These are phyloP conservation scores for Fundulus diaphanus DNA, from an alignment of 2,797 vertebrate species.

Conservation along the genomic window DNA sequence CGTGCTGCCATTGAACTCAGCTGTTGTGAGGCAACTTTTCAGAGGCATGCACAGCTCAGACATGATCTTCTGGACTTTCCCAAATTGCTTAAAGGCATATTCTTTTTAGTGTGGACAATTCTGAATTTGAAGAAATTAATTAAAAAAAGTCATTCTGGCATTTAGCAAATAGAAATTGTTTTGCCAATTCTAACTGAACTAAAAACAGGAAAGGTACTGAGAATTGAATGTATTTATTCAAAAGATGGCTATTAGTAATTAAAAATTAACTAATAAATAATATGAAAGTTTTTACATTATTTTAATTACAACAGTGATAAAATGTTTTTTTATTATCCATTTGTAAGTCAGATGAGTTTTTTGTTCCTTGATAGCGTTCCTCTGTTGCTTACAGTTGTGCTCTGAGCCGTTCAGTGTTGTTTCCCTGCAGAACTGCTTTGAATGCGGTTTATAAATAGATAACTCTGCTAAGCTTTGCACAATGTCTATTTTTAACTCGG, in stretches of 20 bases:
- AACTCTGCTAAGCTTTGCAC: constrained; percentile 34
- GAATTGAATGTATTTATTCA: background rate
- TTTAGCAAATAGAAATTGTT: background rate
- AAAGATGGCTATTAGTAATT: background rate
- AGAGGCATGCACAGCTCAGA: too few species aligned
- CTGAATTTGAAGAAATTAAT: background rate
- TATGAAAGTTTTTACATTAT: background rate
- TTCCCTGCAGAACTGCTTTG: constrained; percentile 39
- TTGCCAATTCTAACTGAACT: background rate
- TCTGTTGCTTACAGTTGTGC: constrained; percentile 14
- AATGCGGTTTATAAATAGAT: constrained; percentile 58
- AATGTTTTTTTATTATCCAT: background rate
- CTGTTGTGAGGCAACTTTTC: too few species aligned
- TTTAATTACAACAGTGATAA: background rate
- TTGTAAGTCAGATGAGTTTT: background rate
- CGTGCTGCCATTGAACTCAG: too few species aligned
- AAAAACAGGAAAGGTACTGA: background rate
- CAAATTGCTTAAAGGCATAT: too few species aligned
- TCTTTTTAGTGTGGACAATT: background rate
- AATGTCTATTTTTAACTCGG: constrained; percentile 59
- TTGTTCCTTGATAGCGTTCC: background rate
- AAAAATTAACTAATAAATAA: background rate
- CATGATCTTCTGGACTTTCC: too few species aligned
- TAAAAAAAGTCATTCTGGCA: background rate
- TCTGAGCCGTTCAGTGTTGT: constrained; percentile 33